Evolutionary conservation across 2,888 invertebrate species (phyloP), one percentile per base, ranked within the genome.

Genomic region (Pseudococcus viburni): DNA sequence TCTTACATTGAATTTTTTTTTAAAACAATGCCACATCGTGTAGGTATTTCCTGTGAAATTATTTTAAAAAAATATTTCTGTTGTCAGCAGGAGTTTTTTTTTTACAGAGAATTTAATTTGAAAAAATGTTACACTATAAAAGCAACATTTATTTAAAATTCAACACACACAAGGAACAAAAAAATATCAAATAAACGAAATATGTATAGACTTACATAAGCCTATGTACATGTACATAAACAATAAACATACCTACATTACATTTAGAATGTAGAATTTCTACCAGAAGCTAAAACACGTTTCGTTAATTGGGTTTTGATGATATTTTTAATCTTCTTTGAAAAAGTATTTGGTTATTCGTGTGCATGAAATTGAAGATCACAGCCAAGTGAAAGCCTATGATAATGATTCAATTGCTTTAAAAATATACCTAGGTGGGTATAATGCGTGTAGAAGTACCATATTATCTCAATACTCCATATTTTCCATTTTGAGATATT

Each of bases 141-240:
- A 73, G 68, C 68, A 12, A 73, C 68, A 73, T 73, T 73, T 73
- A 73, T 73, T 73, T 73, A 15, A 73, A 73, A 73, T 33, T 15
- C 33, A 73, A 73, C 33, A 15, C 68, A 64, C 64, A 73, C 33
- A 73, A 11, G 22, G 33, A 73, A 73, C 64, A 7, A 64, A 33
- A 73, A 33, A 33, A 33, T 33, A 33, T 33, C 8, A 73, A 73
- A 73, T 8, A 26, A 73, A 73, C 12, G 59, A 59, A 33, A 33
- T 33, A 73, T 26, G 4, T 26, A 33, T 3, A 5, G 12, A 73
- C 33, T n/a, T 15, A 73, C 68, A 11, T 73, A 73, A 33, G 59
- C 46, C 46, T 46, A 11, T 8, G 46, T 46, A 46, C 12, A 46
- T 9, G 9, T 46, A 46, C 6, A 9, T 46, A 46, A 46, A 9